These are phyloP conservation scores for Beaufortia kweichowensis DNA, from an alignment of 2,113 vertebrate species.

Conservation along the genomic window DNA sequence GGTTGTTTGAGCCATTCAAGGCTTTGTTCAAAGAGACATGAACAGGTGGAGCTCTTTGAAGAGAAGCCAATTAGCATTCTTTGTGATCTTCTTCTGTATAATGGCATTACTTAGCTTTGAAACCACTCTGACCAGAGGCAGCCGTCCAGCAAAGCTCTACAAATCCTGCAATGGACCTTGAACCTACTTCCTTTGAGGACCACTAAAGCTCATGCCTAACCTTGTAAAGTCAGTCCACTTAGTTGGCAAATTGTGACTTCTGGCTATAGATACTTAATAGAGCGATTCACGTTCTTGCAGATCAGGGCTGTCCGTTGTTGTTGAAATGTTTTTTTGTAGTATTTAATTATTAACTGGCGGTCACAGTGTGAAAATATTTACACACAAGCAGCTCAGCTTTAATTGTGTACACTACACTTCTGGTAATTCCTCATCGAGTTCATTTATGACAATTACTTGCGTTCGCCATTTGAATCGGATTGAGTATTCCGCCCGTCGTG, in stretches of 20 bases:
- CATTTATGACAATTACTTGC: constrained; percentile 12
- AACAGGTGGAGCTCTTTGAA: constrained; percentile 4
- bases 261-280: not conserved
- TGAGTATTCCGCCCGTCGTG: not conserved
- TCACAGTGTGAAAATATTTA: not conserved
- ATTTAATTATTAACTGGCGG: constrained; percentile 17
- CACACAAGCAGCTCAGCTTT: not conserved
- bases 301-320: not conserved
- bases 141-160: not conserved
- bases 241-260: not conserved
- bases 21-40: not conserved
- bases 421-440: not conserved
- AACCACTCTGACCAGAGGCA: constrained; percentile 14
- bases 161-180: not conserved
- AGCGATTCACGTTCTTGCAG: not conserved
- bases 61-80: constrained; percentile 10
- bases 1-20: not conserved
- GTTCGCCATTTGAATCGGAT: constrained; percentile 3
- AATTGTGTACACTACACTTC: not conserved
- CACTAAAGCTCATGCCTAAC: not conserved
- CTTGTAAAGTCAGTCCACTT: not conserved
- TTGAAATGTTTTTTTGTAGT: not conserved
- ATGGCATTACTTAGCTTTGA: not conserved
- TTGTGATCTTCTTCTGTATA: constrained; percentile 8
- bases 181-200: not conserved